Conservation (phyloP, 2,888 invertebrate genomes). For the Ferrisia virgata region DNA sequence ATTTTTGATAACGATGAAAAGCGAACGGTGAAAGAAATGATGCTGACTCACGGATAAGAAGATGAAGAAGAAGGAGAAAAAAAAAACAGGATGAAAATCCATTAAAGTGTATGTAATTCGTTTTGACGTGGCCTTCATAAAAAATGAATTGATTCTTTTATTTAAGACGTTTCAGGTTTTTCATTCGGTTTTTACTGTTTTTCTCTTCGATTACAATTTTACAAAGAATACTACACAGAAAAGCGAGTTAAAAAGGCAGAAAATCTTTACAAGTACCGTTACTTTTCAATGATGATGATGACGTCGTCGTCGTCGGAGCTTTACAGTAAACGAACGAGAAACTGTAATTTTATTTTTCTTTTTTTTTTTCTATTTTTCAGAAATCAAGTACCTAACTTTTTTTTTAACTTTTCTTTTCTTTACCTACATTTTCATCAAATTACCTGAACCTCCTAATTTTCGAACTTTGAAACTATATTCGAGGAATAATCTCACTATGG, state of each 20-base stretch:
- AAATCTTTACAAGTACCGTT: conserved; percentile 16
- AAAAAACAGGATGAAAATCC: conserved; percentile 12
- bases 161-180: conserved; percentile 20
- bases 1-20: conserved; percentile 7
- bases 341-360: not conserved
- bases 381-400: not conserved
- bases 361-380: too few species aligned
- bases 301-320: not conserved
- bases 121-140: conserved; percentile 20
- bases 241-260: conserved; percentile 18
- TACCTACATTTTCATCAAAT: not conserved
- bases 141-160: conserved; percentile 28
- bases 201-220: not conserved
- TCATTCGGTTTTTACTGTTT: conserved; percentile 16
- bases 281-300: not conserved
- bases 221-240: conserved; percentile 11
- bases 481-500: not conserved
- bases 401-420: not conserved
- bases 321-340: not conserved
- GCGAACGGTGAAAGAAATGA: not conserved
- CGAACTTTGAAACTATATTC: not conserved
- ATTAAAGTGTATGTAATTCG: conserved; percentile 20
- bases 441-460: not conserved
- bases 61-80: not conserved
- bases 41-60: not conserved